These are phyloP conservation scores for Cosmopolites sordidus DNA, from an alignment of 2,888 invertebrate genomes.

Conservation along the genomic window DNA sequence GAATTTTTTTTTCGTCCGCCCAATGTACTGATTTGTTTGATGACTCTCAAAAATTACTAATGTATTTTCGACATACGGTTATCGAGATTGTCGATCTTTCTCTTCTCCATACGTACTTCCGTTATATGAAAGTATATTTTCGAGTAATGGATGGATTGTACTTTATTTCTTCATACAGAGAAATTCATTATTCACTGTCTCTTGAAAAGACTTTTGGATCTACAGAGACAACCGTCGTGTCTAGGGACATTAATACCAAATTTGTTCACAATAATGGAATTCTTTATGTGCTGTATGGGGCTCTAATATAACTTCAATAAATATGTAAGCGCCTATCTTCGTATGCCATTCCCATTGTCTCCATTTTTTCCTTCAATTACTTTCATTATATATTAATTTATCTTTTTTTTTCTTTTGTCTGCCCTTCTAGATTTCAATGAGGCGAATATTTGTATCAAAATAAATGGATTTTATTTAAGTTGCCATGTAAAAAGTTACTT, in stretches of 20 bases:
- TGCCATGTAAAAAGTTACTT: background rate
- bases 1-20: background rate
- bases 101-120: constrained; percentile 1
- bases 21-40: constrained; percentile 3
- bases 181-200: constrained; percentile 17
- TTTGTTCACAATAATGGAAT: constrained; percentile 25
- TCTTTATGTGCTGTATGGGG: constrained; percentile 24
- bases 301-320: constrained; percentile 23
- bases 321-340: constrained; percentile 16
- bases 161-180: background rate
- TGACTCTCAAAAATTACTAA: constrained; percentile 5
- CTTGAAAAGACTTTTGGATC: constrained; percentile 4
- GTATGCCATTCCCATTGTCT: constrained; percentile 3
- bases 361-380: background rate
- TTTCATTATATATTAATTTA: constrained; percentile 1
- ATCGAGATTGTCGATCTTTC: constrained; percentile 1
- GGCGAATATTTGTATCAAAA: too few relatives aligned
- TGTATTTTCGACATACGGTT: constrained; percentile 4
- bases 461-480: background rate
- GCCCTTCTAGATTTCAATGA: background rate
- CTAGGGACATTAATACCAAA: constrained; percentile 25
- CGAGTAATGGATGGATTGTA: constrained; percentile 1
- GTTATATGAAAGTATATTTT: constrained; percentile 4
- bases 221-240: constrained; percentile 16
- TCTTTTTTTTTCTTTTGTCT: constrained; percentile 5